These are phyloP conservation scores for Lamprotornis superbus DNA, from an alignment of 2,113 vertebrate genomes.

Conservation along the genomic window DNA sequence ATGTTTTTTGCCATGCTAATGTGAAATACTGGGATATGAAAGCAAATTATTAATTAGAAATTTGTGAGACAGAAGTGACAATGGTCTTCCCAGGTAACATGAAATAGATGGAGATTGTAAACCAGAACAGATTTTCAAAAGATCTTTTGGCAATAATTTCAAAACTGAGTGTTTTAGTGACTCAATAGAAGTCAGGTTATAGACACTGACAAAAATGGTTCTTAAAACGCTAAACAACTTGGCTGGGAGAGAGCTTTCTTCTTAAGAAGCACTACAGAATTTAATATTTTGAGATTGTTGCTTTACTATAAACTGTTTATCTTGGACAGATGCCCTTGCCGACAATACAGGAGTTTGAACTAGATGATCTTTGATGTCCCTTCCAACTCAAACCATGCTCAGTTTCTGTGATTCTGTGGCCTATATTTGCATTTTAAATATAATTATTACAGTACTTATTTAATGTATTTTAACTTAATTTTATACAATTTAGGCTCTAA, in stretches of 20 bases:
- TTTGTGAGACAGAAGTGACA: neutral
- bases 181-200: neutral
- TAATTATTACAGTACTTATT: neutral
- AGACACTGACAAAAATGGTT: neutral
- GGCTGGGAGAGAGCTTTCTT: neutral
- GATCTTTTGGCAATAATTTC: neutral
- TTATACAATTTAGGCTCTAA: neutral
- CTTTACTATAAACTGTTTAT: neutral
- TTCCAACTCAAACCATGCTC: neutral
- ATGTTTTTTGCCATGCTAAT: neutral
- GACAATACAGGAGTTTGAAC: neutral
- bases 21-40: neutral
- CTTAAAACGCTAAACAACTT: neutral
- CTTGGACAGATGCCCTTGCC: neutral
- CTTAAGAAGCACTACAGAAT: neutral
- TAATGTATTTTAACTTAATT: neutral
- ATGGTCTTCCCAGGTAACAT: neutral
- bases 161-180: neutral
- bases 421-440: neutral
- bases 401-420: neutral
- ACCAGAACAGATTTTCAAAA: neutral
- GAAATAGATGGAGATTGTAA: neutral
- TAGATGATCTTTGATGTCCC: neutral
- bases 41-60: neutral
- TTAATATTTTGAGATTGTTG: neutral